Conservation (phyloP, 2,113 vertebrate species). For the Ophthalmolycus amberensis region DNA sequence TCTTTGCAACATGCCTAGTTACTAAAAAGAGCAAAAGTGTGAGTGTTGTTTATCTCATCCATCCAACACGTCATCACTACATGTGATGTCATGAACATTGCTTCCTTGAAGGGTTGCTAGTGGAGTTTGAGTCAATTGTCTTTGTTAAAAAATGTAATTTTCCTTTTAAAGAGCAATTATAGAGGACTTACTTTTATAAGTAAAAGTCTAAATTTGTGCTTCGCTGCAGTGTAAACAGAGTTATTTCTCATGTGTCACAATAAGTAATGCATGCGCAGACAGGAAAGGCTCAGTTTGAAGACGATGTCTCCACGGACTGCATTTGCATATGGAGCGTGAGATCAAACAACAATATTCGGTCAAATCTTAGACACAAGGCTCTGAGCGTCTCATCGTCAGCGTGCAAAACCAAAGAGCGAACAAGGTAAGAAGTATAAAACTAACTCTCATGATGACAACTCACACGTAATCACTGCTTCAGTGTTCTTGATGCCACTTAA, state of each 20-base stretch:
- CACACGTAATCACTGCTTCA: conserved; percentile 28
- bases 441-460: conserved; percentile 19
- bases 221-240: conserved; percentile 21
- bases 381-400: conserved; percentile 16
- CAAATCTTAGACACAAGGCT: conserved; percentile 27
- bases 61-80: background rate
- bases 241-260: conserved; percentile 34
- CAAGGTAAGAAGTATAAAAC: conserved; percentile 23
- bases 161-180: conserved; percentile 3
- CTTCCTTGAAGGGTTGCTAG: background rate
- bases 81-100: background rate
- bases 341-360: conserved; percentile 54
- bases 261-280: conserved; percentile 42
- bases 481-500: conserved; percentile 14
- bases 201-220: conserved; percentile 13
- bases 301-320: conserved; percentile 45
- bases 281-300: conserved; percentile 50
- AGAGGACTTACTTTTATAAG: conserved; percentile 8
- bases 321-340: conserved; percentile 57
- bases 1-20: background rate
- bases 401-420: conserved; percentile 34
- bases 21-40: background rate
- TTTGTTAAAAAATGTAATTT: conserved; percentile 4
- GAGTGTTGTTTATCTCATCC: background rate
- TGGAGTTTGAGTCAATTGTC: background rate